Conservation (phyloP, 2,888 invertebrate genomes). For the Eupithecia tripunctaria region DNA sequence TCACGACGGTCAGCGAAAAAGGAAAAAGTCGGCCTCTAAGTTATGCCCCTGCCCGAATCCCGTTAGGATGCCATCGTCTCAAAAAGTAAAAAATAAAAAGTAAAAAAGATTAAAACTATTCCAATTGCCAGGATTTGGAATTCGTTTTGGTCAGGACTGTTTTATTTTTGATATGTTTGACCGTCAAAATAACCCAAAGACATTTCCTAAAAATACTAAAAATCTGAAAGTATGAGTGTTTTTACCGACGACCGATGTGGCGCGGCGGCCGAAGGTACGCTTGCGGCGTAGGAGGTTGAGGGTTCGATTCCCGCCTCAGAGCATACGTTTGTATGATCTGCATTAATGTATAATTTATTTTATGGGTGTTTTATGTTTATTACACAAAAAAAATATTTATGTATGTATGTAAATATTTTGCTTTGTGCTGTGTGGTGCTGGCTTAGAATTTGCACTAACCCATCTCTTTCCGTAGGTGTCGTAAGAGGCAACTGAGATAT, state of each 20-base stretch:
- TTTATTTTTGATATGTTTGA: slow-evolving; percentile 43
- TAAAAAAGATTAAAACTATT: slow-evolving; percentile 78
- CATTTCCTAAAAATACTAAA: slow-evolving; percentile 2
- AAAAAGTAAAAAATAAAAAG: slow-evolving; percentile 70
- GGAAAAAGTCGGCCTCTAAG: slow-evolving; percentile 77
- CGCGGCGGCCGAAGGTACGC: not conserved
- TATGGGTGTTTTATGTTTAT: not conserved
- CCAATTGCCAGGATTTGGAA: slow-evolving; percentile 83
- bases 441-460: too few relatives aligned
- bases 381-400: too few relatives aligned
- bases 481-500: too few relatives aligned
- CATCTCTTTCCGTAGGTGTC: too few relatives aligned
- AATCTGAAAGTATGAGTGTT: not conserved
- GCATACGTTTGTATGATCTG: not conserved
- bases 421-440: too few relatives aligned
- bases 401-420: too few relatives aligned
- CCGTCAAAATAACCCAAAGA: slow-evolving; percentile 15
- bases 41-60: slow-evolving; percentile 77
- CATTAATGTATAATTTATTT: too few relatives aligned
- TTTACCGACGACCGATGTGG: not conserved
- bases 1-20: slow-evolving; percentile 75
- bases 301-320: not conserved
- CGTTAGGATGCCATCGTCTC: slow-evolving; percentile 80
- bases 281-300: not conserved
- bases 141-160: slow-evolving; percentile 78